Evolutionary conservation across 2,797 vertebrate genomes (phyloP).

Genomic region (Loris lydekkerianus): DNA sequence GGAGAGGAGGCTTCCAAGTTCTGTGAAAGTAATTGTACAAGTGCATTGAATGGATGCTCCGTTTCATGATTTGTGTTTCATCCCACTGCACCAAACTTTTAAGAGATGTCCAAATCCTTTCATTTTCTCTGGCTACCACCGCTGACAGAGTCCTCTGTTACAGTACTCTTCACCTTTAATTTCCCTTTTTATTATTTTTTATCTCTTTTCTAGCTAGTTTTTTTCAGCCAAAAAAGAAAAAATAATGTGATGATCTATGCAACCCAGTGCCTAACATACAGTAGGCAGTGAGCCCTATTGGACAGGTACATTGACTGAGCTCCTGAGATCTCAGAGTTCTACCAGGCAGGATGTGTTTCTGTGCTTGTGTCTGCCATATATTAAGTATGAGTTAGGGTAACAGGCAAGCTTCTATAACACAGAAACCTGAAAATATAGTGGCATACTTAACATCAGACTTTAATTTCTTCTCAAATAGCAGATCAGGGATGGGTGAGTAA

Average conservation of each 20-base stretch:
- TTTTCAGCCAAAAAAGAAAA: neutral
- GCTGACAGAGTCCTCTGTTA: slow-evolving; percentile 54
- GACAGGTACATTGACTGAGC: neutral
- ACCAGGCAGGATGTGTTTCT: neutral
- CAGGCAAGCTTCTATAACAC: slow-evolving; percentile 45
- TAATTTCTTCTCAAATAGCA: slow-evolving; percentile 8
- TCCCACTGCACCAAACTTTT: slow-evolving; percentile 52
- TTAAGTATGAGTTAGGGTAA: neutral
- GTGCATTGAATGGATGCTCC: slow-evolving; percentile 38
- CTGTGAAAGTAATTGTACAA: slow-evolving; percentile 62
- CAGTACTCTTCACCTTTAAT: slow-evolving; percentile 50
- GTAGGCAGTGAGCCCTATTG: neutral
- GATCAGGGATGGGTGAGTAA: neutral
- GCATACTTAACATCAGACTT: neutral
- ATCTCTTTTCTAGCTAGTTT: neutral
- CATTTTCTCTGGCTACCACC: slow-evolving; percentile 67
- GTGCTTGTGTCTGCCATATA: neutral
- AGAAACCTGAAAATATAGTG: neutral
- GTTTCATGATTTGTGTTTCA: slow-evolving; percentile 52
- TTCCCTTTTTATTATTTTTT: neutral
- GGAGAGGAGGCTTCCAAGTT: slow-evolving; percentile 54
- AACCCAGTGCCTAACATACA: neutral
- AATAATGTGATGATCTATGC: neutral
- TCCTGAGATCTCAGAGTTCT: slow-evolving; percentile 11
- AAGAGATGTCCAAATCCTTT: slow-evolving; percentile 77